A percentile compares a stretch with the other conserved stretches of the same genome.
phyloP scores from a whole-genome alignment of 1,140 invertebrate genomes.

The Diabrotica virgifera region DNA sequence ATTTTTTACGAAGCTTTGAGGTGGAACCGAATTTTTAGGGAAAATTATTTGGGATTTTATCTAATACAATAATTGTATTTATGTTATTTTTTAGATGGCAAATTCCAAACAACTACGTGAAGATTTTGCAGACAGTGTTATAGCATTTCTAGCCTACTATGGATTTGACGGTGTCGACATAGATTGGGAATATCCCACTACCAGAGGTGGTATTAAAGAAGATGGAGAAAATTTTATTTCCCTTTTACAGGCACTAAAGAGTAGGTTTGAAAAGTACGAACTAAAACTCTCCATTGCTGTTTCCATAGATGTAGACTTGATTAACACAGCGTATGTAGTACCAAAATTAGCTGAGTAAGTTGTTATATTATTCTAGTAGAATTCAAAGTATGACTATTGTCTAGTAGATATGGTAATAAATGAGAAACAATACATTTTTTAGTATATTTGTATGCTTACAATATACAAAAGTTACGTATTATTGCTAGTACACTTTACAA shows the following conservation, averaged over 20 bases:
- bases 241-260: constrained; percentile 53
- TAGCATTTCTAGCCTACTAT: constrained; percentile 60
- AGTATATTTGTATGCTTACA: too few relatives aligned
- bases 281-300: constrained; percentile 54
- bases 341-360: constrained; percentile 46
- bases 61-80: too few relatives aligned
- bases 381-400: too few relatives aligned
- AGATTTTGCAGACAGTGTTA: constrained; percentile 58
- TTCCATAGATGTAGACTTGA: constrained; percentile 48
- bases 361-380: too few relatives aligned
- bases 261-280: constrained; percentile 47
- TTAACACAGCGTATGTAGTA: constrained; percentile 57
- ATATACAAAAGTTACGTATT: too few relatives aligned
- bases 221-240: constrained; percentile 52
- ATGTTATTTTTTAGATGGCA: constrained; percentile 44
- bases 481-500: too few relatives aligned
- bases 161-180: constrained; percentile 77
- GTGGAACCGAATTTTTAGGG: too few relatives aligned
- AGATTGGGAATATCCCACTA: constrained; percentile 81
- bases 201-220: constrained; percentile 57
- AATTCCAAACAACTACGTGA: constrained; percentile 45
- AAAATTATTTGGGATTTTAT: too few relatives aligned
- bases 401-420: too few relatives aligned
- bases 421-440: too few relatives aligned
- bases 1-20: too few relatives aligned